phyloP scores from a whole-genome alignment of 2,113 vertebrate genomes.

The Anhinga anhinga region DNA sequence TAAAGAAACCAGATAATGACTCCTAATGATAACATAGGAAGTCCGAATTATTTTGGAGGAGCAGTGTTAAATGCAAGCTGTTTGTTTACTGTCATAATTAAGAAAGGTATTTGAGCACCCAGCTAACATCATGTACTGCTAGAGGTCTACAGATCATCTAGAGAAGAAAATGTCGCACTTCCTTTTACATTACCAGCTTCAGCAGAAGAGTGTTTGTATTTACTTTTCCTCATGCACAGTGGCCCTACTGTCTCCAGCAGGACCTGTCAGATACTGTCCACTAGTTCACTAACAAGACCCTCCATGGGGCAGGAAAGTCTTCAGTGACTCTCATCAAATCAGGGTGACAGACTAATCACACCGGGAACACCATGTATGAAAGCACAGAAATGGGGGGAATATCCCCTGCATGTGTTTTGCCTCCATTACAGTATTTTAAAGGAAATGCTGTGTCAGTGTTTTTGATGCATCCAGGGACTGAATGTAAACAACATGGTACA shows the following conservation, averaged over 20 bases:
- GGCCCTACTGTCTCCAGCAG: neutral
- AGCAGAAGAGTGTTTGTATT: neutral
- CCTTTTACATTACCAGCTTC: neutral
- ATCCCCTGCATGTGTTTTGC: constrained; percentile 42
- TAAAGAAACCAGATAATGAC: neutral
- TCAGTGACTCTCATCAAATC: neutral
- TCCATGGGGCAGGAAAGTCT: neutral
- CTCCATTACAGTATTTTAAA: constrained; percentile 56
- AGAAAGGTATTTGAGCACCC: neutral
- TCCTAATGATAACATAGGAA: neutral
- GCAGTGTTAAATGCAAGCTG: neutral
- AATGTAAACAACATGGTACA: constrained; percentile 83
- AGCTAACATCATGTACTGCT: neutral
- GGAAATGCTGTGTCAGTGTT: constrained; percentile 78
- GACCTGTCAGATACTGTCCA: neutral
- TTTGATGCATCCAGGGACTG: constrained; percentile 78
- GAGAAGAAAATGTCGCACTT: neutral
- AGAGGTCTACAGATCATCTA: neutral
- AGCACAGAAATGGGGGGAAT: neutral
- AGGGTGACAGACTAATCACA: constrained; percentile 50
- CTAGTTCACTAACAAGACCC: neutral
- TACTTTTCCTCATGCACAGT: neutral
- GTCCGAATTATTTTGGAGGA: neutral
- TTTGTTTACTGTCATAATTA: neutral
- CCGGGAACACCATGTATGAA: neutral